Evolutionary conservation across 2,888 invertebrate species (phyloP), one percentile per base, ranked within the genome.

Genomic region (Acrocyrtus sp.): DNA sequence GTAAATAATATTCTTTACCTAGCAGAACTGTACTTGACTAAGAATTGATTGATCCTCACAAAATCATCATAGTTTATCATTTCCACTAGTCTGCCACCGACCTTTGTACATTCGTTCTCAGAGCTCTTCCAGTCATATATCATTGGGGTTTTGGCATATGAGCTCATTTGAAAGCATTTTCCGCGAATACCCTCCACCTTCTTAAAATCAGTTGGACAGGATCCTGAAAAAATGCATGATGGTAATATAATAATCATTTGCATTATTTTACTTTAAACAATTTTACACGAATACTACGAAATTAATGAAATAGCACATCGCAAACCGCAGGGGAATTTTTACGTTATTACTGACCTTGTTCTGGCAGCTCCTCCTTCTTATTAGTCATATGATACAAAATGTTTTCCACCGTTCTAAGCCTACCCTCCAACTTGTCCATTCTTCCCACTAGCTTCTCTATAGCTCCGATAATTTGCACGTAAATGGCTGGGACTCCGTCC

Each of bases 71-170:
- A 79, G 45, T 60, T 74, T 1, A 77, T 34, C 76, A 79, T 80
- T 66, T 80, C 80, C 15, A 61, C 75, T 0, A 80, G 68, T 21
- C 80, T 69, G 24, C 78, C 77, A 19, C 77, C 77, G 29, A 62
- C 43, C 48, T 74, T 75, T 12, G 75, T 72, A 48, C 80, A 80
- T 54, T 80, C 78, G n/a, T 68, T 74, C 17, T 77, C 66, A n/a
- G 80, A 76, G 50, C 68, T 76, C 51, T 79, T 76, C 80, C 80
- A 80, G 62, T 80, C 80, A 39, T 53, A 77, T 19, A 80, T 56
- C 19, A 22, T 50, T 1, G 70, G 67, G 27, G 15, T 54, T 54
- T 69, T 56, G 2, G 8, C 24, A 19, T 77, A 72, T 8, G 78
- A 74, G 47, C 80, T 80, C n/a, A 78, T 47, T 22, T 78, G 75